A percentile compares a stretch with the other conserved stretches of the same genome.
Evolutionary conservation across 2,113 vertebrate species (phyloP).

Genomic region (Pseudopodoces humilis): DNA sequence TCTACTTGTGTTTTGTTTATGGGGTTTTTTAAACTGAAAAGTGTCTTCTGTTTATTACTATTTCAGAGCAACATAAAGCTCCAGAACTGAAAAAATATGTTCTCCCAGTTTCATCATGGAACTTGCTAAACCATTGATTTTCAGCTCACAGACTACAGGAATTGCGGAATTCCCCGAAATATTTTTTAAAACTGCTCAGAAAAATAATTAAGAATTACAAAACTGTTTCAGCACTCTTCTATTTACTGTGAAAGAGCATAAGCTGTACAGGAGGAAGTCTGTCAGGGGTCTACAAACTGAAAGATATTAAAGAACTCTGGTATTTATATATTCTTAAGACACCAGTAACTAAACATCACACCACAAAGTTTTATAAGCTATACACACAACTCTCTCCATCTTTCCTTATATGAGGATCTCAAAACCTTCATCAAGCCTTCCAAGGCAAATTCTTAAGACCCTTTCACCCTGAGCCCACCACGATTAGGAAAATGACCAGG

Average conservation of each 20-base stretch:
- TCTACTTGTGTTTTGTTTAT: not conserved
- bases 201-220: not conserved
- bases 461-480: not conserved
- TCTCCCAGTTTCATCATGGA: not conserved
- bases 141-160: not conserved
- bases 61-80: not conserved
- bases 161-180: not conserved
- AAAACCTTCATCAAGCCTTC: not conserved
- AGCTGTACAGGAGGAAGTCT: not conserved
- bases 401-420: not conserved
- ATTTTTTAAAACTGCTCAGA: not conserved
- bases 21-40: not conserved
- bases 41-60: not conserved
- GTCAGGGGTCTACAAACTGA: not conserved
- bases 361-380: not conserved
- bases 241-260: not conserved
- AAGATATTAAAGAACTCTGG: not conserved
- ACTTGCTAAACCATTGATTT: not conserved
- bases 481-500: not conserved
- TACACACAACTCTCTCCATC: not conserved
- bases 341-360: not conserved
- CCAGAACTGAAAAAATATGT: not conserved
- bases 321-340: not conserved
- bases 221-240: not conserved
- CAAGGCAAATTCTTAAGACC: not conserved